Base-by-base conservation (phyloP, 2,888 invertebrate genomes). In the Encarsia formosa region DNA sequence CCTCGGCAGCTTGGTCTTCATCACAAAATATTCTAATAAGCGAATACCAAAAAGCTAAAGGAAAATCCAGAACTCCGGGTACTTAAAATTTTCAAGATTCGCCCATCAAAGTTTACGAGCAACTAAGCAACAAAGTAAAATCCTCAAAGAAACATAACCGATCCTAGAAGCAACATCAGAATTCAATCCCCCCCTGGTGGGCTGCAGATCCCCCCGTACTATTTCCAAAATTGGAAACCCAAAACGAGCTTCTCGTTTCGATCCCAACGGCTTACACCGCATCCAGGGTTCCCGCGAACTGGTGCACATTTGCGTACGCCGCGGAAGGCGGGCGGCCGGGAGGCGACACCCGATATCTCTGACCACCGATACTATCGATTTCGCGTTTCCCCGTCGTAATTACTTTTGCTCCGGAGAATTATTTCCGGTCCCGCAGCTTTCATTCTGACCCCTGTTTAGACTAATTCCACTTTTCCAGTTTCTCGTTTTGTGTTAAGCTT, bases 391-490 rank as follows among this genome's bases (percentile, higher is more conserved):
- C 16, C 22, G 41, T 34, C 41, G 48, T 48, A 48, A 48, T 48
- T 48, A 48, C 41, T 41, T 41, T 48, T 5, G 41, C 41, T 41
- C 40, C 6, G 24, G 48, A 20, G 24, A 41, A 48, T 48, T 19
- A 48, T 34, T 48, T 34, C 15, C 37, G n/a, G 15, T 15, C 13
- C 4, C 20, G n/a, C n/a, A n/a, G n/a, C n/a, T n/a, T n/a, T n/a
- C n/a, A n/a, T n/a, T n/a, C n/a, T 11, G n/a, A 19, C 23, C 4
- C 11, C 18, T 2, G 19, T 2, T 5, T 19, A 18, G 5, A 18
- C 3, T 3, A 13, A 22, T n/a, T 5, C 20, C 20, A 11, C 3
- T 38, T 4, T 6, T 11, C 23, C 2, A 9, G 5, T 15, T 11
- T 11, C 26, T 26, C 26, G 8, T 26, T 26, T 26, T 26, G 5